Evolutionary conservation across 2,888 invertebrate species (phyloP).

Genomic region (Augochlorella aurata): DNA sequence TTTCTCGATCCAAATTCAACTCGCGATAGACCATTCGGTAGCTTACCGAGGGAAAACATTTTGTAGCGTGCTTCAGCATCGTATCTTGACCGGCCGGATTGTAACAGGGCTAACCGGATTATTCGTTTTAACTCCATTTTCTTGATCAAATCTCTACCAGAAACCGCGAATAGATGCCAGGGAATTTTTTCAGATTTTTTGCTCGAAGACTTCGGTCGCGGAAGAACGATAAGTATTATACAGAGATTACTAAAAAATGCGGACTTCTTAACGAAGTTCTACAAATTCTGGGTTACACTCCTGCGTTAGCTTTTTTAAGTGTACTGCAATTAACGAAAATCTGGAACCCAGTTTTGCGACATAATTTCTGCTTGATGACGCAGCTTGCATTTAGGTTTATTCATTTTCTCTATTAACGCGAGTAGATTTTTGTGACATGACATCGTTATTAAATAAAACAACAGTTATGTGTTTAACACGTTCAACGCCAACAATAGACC

Average conservation of each 20-base stretch:
- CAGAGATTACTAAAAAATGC: not conserved
- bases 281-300: not conserved
- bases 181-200: not conserved
- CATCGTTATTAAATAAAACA: too few species aligned
- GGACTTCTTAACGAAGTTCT: not conserved
- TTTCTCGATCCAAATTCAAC: not conserved
- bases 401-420: too few species aligned
- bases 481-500: too few species aligned
- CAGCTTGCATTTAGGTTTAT: too few species aligned
- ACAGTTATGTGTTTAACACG: too few species aligned
- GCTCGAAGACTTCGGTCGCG: not conserved
- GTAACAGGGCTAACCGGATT: not conserved
- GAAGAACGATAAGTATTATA: not conserved
- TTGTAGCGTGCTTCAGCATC: not conserved
- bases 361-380: too few species aligned
- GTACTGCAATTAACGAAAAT: not conserved
- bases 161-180: not conserved
- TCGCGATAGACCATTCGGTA: not conserved
- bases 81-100: not conserved
- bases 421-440: too few species aligned
- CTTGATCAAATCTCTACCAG: not conserved
- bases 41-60: conserved; percentile 1
- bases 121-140: not conserved
- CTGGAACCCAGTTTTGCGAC: too few species aligned
- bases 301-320: not conserved